phyloP scores from a whole-genome alignment of 2,888 invertebrate species.

The Drosophila pseudotakahashii region DNA sequence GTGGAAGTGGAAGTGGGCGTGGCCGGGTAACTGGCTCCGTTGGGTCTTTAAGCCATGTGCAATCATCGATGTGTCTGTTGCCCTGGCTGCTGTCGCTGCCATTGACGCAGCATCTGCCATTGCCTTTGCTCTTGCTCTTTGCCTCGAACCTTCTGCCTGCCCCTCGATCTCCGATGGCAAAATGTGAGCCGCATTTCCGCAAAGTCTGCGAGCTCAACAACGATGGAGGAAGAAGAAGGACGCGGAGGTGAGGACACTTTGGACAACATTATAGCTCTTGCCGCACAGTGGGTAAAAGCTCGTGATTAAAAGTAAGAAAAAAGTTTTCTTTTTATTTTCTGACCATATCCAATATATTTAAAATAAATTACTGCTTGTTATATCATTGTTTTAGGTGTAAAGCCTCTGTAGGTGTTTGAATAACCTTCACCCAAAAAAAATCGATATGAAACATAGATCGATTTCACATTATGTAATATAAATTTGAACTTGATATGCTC shows the following conservation, averaged over 20 bases:
- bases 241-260: not conserved
- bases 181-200: slow-evolving; percentile 56
- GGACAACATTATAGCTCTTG: not conserved
- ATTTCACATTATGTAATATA: too few relatives aligned
- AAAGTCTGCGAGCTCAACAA: slow-evolving; percentile 28
- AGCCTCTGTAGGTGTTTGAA: too few relatives aligned
- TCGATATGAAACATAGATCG: too few relatives aligned
- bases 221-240: too few relatives aligned
- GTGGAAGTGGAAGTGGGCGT: not conserved
- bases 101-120: slow-evolving; percentile 36
- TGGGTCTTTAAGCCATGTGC: slow-evolving; percentile 63
- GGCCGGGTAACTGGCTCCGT: slow-evolving; percentile 24
- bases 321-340: not conserved
- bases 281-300: not conserved
- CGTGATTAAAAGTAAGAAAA: not conserved
- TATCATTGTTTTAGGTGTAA: too few relatives aligned
- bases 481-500: too few relatives aligned
- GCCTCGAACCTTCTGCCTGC: slow-evolving; percentile 1
- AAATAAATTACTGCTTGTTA: too few relatives aligned
- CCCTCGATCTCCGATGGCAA: slow-evolving; percentile 53
- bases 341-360: too few relatives aligned
- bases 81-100: slow-evolving; percentile 32
- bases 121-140: not conserved
- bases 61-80: slow-evolving; percentile 68
- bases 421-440: too few relatives aligned